Conservation (phyloP, 1,140 invertebrate species). For the Bombyx mandarina region DNA sequence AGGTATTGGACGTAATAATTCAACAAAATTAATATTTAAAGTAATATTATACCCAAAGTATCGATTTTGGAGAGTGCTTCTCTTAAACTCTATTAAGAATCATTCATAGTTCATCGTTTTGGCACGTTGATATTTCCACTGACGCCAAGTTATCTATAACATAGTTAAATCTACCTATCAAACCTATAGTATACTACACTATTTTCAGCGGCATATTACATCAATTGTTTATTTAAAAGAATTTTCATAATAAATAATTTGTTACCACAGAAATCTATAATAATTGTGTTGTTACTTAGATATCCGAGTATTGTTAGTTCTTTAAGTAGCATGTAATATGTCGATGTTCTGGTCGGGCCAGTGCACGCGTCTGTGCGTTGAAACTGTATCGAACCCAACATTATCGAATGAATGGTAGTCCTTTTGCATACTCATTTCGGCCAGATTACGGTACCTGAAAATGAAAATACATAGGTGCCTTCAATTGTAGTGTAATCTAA, state of each 20-base stretch:
- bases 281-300: neutral
- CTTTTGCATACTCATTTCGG: constrained; percentile 62
- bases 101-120: too few species aligned
- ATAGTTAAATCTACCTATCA: too few species aligned
- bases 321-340: constrained; percentile 38
- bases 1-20: too few species aligned
- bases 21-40: too few species aligned
- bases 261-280: neutral
- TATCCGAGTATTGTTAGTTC: neutral
- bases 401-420: constrained; percentile 70
- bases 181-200: too few species aligned
- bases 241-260: neutral
- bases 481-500: neutral
- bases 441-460: constrained; percentile 59
- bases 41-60: too few species aligned
- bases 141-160: too few species aligned
- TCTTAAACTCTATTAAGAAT: too few species aligned
- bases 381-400: constrained; percentile 58
- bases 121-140: too few species aligned
- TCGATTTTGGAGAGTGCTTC: too few species aligned
- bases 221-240: too few species aligned
- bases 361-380: constrained; percentile 61
- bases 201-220: too few species aligned
- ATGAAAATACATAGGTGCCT: neutral
- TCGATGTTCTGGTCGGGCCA: constrained; percentile 68